Evolutionary conservation across 2,113 vertebrate genomes (phyloP), one percentile per base, ranked within the genome.

Genomic region (Corapipo altera): DNA sequence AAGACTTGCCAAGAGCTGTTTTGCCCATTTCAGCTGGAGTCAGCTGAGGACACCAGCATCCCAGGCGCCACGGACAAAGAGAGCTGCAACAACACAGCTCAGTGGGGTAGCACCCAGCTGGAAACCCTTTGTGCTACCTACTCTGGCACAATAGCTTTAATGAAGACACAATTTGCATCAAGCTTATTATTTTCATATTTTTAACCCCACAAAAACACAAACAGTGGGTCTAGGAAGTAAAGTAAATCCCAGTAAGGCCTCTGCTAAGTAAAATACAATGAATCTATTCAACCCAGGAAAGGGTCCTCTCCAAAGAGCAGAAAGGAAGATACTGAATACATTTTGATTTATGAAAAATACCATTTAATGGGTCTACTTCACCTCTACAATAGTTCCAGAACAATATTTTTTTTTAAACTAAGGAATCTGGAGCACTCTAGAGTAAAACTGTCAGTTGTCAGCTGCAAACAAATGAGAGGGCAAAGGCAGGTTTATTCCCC

Each of bases 121-220:
- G 64, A 93, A 91, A 93, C 84, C 69, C 86, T 92, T 97, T 87
- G 80, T 93, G 92, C 83, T 91, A 91, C 92, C 94, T 96, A 91
- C 61, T 57, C 19, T 3, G 71, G 89, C 75, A 87, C 62, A 71
- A 65, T 33, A 46, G 91, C 62, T 84, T 59, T 44, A 33, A n/a
- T 7, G 33, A 43, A 75, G 37, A 41, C 6, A 61, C 5, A 2
- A 55, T 84, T 72, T 91, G 16, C 88, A 87, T 61, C 3, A 2
- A 32, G 37, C 28, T 92, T 72, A 57, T 52, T 74, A 20, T 11
- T 74, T 20, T 32, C 2, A 0, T 59, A 11, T 30, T 95, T 75
- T 89, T 88, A 79, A 87, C 72, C 12, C 37, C 61, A 62, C 15
- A 55, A 23, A 83, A 88, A 49, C 37, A 46, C 17, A 84, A 57